Base-by-base conservation (phyloP, 2,888 invertebrate genomes). In the Zootermopsis nevadensis region DNA sequence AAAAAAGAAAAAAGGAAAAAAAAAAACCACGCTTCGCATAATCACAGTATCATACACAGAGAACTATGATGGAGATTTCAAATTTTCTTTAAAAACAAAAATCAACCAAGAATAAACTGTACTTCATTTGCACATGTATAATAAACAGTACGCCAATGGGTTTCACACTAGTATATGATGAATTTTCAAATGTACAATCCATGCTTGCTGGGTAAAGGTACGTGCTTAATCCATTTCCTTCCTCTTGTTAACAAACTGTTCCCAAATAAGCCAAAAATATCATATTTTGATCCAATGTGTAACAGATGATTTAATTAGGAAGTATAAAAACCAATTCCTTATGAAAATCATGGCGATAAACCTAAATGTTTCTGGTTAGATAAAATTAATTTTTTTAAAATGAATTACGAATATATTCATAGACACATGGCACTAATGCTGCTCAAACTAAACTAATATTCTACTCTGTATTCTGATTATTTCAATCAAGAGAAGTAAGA, bases 281-380 rank as follows among this genome's bases (percentile, higher is more conserved):
- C n/a, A 35, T 24, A 31, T 74, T 74, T 74, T 77, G n/a, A 55
- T 79, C 79, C 79, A 79, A 79, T 79, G 79, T 79, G 79, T 66
- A 79, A 79, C 79, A 79, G 79, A 79, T 33, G 60, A 60, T 27
- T 60, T 60, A 27, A n/a, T 60, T n/a, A 60, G 60, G 60, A 27
- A 27, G 60, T 60, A 27, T 27, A 60, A 27, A 60, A 60, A 60
- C n/a, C 60, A 60, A 60, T 60, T 60, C 27, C 7, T n/a, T 60
- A 60, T 27, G n/a, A 60, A 60, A 60, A 27, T 60, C 27, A 27
- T 60, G 19, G 53, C 15, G 27, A 60, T 12, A 60, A 3, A n/a
- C 27, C 4, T 10, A 27, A 60, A 60, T n/a, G 60, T n/a, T 60
- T 60, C n/a, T 60, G 60, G 60, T 48, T 48, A 48, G 48, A 48